Evolutionary conservation across 2,797 vertebrate species (phyloP).

Genomic region (Pseudochirops corinnae): DNA sequence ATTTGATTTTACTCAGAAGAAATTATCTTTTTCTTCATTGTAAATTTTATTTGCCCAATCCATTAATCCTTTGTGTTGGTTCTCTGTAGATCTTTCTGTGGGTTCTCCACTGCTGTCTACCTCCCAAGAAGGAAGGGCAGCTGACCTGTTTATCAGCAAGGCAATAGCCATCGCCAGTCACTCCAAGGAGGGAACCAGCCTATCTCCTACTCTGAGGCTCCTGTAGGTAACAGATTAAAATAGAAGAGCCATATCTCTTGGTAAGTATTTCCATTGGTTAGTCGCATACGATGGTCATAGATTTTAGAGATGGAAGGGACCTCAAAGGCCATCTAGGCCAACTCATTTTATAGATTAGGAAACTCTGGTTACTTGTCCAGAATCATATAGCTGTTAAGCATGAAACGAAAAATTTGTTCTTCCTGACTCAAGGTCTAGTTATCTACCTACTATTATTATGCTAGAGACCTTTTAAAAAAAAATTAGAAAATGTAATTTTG

Average conservation of each 20-base stretch:
- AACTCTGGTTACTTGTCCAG: not conserved
- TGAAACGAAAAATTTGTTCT: not conserved
- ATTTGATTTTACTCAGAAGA: too few relatives aligned
- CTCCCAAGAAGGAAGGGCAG: not conserved
- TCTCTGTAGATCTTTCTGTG: not conserved
- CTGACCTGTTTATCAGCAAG: not conserved
- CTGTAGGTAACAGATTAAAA: not conserved
- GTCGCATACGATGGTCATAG: not conserved
- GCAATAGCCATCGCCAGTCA: not conserved
- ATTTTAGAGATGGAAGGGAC: not conserved
- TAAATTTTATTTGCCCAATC: not conserved
- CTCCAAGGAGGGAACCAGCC: not conserved
- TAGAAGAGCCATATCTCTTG: not conserved
- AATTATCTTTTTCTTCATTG: too few relatives aligned
- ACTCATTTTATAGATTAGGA: not conserved
- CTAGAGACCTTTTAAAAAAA: not conserved
- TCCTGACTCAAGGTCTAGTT: too few relatives aligned
- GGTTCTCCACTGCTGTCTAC: not conserved
- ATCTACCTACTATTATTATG: too few relatives aligned
- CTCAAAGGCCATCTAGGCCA: not conserved
- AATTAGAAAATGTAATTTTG: not conserved
- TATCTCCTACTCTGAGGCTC: not conserved
- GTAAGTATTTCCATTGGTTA: not conserved
- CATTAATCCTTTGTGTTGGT: not conserved
- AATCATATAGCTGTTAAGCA: not conserved